Evolutionary conservation across 2,113 vertebrate genomes (phyloP).

Genomic region (Stegostoma tigrinum): DNA sequence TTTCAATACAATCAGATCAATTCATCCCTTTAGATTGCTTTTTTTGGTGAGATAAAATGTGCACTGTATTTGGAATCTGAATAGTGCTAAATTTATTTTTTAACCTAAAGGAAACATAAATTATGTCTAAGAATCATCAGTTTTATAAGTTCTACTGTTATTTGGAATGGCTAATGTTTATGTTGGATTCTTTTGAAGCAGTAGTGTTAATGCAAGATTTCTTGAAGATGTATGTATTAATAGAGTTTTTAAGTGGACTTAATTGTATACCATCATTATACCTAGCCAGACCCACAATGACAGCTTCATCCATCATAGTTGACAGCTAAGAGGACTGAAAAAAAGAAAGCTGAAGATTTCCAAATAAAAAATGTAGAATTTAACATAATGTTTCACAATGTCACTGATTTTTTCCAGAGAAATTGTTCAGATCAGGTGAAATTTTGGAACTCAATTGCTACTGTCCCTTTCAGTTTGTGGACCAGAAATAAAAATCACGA

Average conservation of each 20-base stretch:
- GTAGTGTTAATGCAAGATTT: not conserved
- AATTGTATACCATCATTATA: conserved; percentile 52
- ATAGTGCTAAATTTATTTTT: not conserved
- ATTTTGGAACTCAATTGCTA: not conserved
- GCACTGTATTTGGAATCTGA: not conserved
- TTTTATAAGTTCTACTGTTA: not conserved
- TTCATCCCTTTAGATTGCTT: not conserved
- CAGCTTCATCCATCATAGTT: conserved; percentile 56
- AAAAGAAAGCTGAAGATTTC: conserved; percentile 38
- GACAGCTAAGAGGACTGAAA: conserved; percentile 49
- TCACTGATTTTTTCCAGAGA: not conserved
- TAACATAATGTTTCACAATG: conserved; percentile 3
- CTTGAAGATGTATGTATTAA: conserved; percentile 22
- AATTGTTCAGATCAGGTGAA: not conserved
- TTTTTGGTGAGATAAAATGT: not conserved
- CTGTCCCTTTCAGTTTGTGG: not conserved
- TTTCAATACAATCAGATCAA: conserved; percentile 6
- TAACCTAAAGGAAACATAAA: not conserved
- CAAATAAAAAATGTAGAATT: conserved; percentile 15
- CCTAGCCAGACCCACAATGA: conserved; percentile 54
- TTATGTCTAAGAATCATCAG: not conserved
- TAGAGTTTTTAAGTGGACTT: conserved; percentile 42
- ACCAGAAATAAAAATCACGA: not conserved
- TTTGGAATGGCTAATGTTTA: not conserved
- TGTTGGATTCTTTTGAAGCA: not conserved